phyloP scores from a whole-genome alignment of 2,113 vertebrate species.

The Aptenodytes patagonicus region DNA sequence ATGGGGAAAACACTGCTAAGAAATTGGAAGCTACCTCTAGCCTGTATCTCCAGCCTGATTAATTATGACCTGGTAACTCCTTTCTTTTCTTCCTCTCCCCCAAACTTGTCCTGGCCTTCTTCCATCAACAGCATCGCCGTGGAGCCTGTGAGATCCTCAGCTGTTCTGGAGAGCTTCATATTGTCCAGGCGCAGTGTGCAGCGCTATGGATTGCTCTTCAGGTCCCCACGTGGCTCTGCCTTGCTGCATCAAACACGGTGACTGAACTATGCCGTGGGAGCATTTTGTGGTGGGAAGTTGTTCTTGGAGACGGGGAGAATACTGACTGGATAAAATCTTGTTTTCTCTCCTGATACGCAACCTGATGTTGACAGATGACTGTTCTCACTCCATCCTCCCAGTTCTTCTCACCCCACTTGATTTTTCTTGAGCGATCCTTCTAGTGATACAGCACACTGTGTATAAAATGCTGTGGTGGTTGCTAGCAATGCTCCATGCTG shows the following conservation, averaged over 20 bases:
- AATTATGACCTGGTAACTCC: background rate
- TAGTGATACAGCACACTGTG: background rate
- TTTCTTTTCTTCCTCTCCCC: background rate
- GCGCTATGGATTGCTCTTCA: background rate
- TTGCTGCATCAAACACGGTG: fast-evolving
- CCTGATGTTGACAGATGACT: background rate
- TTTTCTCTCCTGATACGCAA: background rate
- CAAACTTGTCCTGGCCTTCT: background rate
- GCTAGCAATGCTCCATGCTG: background rate
- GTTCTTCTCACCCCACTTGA: background rate
- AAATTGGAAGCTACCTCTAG: background rate
- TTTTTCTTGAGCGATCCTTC: background rate
- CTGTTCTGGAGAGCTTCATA: background rate
- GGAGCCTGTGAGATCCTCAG: background rate
- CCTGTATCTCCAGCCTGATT: background rate
- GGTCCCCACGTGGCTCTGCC: background rate
- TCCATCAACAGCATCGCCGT: background rate
- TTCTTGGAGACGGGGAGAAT: background rate
- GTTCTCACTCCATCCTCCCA: background rate
- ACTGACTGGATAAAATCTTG: background rate
- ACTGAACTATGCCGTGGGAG: background rate
- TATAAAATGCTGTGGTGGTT: background rate
- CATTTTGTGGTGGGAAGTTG: background rate
- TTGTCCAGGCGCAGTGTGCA: background rate
- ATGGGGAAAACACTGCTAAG: background rate